Evolutionary conservation across 2,888 invertebrate species (phyloP), one percentile per base, ranked within the genome.

Genomic region (Resseliella maxima): DNA sequence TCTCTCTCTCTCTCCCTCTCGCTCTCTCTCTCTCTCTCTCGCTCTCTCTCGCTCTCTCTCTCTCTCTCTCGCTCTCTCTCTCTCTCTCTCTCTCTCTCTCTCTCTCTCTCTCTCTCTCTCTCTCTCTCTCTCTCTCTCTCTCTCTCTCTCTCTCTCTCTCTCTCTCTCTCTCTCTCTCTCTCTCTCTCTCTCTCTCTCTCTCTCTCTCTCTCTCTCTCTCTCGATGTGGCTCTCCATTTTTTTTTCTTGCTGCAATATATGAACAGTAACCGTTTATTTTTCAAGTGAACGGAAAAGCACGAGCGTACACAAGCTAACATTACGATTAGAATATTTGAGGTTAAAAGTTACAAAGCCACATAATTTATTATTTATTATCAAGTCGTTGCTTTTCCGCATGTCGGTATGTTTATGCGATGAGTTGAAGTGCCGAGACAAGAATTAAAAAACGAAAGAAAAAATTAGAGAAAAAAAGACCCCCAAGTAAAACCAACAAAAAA

Each of bases 351-450:
- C 36, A 15, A 38, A 38, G 83, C 83, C 36, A 83, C 36, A 83
- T 83, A 38, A 83, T 38, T 83, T 83, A 83, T 83, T 83, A 83
- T 83, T 83, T 38, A 83, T 83, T 83, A 83, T 83, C 83, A 83
- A 24, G 12, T 83, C 83, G 38, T 18, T n/a, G 81, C 81, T n/a
- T 81, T 81, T 81, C 59, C 59, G 12, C 3, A 59, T 59, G 27
- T 59, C 59, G 24, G 2, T 50, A n/a, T 18, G 46, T 18, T 50
- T 50, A 18, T 50, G 46, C 46, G 8, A 18, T 50, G 41, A 2
- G 46, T n/a, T n/a, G n/a, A n/a, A n/a, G n/a, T n/a, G n/a, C n/a
- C n/a, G n/a, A n/a, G n/a, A n/a, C n/a, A n/a, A n/a, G n/a, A n/a
- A n/a, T n/a, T n/a, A n/a, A n/a, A n/a, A n/a, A n/a, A n/a, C n/a